Evolutionary conservation across 2,113 vertebrate genomes (phyloP).

Genomic region (Okapia johnstoni): DNA sequence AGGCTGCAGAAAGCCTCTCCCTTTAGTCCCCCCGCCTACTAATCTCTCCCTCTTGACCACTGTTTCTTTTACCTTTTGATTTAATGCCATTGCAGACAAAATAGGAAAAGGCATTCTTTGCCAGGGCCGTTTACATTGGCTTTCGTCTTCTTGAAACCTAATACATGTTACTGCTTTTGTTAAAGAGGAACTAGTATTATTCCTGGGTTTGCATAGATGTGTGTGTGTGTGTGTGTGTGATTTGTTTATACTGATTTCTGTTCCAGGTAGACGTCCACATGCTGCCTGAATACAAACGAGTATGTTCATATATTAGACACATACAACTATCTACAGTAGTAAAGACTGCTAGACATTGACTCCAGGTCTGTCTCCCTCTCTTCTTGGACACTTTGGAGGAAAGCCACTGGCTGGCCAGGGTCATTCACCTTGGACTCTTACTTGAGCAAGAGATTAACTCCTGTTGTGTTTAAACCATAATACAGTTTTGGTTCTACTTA

Average conservation of each 20-base stretch:
- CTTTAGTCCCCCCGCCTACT: not conserved
- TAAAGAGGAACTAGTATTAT: not conserved
- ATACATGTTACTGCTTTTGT: not conserved
- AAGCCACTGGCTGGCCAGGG: not conserved
- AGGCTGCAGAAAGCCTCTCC: not conserved
- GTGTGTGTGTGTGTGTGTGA: not conserved
- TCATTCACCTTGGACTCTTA: not conserved
- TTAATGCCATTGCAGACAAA: not conserved
- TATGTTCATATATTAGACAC: not conserved
- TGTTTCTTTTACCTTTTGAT: not conserved
- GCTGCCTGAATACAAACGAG: not conserved
- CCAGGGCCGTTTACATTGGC: not conserved
- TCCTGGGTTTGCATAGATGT: not conserved
- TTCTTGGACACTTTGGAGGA: not conserved
- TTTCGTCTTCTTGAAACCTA: not conserved
- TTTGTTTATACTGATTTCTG: not conserved
- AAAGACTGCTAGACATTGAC: not conserved
- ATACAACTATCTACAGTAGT: accelerated
- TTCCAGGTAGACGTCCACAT: not conserved
- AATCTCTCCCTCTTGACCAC: not conserved
- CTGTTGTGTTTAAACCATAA: not conserved
- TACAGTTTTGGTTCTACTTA: not conserved
- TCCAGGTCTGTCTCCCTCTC: not conserved
- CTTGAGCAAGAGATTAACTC: not conserved
- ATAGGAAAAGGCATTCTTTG: not conserved